Evolutionary conservation across 2,888 invertebrate genomes (phyloP).

Genomic region (Phania funesta): DNA sequence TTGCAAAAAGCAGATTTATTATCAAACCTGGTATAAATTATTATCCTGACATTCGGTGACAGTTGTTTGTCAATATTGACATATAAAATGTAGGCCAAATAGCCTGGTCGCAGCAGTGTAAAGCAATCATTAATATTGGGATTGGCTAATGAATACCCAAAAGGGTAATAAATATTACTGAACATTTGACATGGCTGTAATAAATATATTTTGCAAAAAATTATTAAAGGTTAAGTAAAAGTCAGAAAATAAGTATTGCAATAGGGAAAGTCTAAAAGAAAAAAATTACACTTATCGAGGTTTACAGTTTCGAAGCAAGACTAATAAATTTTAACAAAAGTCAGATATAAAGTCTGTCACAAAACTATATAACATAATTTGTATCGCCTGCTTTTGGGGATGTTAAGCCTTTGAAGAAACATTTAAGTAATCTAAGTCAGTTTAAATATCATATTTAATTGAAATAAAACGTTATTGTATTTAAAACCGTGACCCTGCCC

Average conservation of each 20-base stretch:
- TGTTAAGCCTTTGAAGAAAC: too few species aligned
- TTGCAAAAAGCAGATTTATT: slow-evolving; percentile 53
- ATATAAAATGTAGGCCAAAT: slow-evolving; percentile 48
- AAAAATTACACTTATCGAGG: not conserved
- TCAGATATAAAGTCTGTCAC: too few species aligned
- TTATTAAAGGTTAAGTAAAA: slow-evolving; percentile 1
- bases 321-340: too few species aligned
- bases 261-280: not conserved
- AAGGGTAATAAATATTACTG: slow-evolving; percentile 54
- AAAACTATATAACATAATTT: too few species aligned
- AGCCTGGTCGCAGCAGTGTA: not conserved
- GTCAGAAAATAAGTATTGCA: not conserved
- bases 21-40: slow-evolving; percentile 33
- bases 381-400: too few species aligned
- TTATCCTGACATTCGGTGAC: slow-evolving; percentile 56
- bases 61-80: slow-evolving; percentile 67
- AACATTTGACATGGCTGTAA: slow-evolving; percentile 42
- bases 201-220: slow-evolving; percentile 5
- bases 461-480: too few species aligned
- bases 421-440: too few species aligned
- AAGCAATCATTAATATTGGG: slow-evolving; percentile 10
- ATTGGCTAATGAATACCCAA: slow-evolving; percentile 63
- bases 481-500: too few species aligned
- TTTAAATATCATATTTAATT: too few species aligned
- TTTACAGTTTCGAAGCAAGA: not conserved